These are phyloP conservation scores for Anoura caudifer DNA, from an alignment of 2,113 vertebrate species.

Conservation along the genomic window DNA sequence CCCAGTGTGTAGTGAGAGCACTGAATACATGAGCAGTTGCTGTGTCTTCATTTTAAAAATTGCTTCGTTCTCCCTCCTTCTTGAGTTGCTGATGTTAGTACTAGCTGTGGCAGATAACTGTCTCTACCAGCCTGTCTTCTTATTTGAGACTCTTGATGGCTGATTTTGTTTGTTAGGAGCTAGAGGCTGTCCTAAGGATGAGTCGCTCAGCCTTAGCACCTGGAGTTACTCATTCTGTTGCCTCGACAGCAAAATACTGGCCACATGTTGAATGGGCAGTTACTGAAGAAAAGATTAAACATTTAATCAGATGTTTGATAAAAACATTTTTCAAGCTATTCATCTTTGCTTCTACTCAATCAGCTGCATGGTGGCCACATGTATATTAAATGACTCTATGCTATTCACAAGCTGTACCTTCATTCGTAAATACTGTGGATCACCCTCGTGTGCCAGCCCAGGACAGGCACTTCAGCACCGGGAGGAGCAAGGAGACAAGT, in stretches of 20 bases:
- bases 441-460: not conserved
- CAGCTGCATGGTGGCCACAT: rapidly evolving
- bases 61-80: too few relatives aligned
- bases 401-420: rapidly evolving
- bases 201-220: not conserved
- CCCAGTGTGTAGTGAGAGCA: too few relatives aligned
- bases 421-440: rapidly evolving
- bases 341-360: not conserved
- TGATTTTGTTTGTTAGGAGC: not conserved
- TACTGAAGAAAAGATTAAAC: not conserved
- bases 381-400: rapidly evolving
- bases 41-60: not conserved
- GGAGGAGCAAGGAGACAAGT: not conserved
- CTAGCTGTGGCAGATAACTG: rapidly evolving
- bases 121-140: rapidly evolving
- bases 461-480: too few relatives aligned
- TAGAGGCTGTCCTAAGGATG: not conserved
- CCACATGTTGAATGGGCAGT: not conserved
- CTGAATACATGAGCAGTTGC: not conserved
- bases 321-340: rapidly evolving
- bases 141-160: not conserved
- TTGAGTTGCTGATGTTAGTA: rapidly evolving
- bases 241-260: rapidly evolving
- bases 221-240: not conserved
- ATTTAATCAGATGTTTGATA: not conserved